Conservation (phyloP, 2,797 vertebrate species). For the Eospalax fontanierii region DNA sequence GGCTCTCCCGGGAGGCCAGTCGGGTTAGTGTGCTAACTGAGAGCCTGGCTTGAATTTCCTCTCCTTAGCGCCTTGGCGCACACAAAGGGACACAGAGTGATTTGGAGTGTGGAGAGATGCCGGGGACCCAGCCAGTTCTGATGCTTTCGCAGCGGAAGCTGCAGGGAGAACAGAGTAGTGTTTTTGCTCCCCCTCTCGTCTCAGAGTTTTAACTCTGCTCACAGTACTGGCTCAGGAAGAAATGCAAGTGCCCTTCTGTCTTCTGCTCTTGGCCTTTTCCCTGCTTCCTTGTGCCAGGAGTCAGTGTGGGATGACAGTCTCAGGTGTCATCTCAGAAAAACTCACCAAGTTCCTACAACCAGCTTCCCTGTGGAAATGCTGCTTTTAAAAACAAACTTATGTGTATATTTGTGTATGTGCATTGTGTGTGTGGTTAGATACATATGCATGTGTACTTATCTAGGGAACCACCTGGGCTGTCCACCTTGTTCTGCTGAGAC, state of each 20-base stretch:
- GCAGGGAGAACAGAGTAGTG: background rate
- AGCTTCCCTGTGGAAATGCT: background rate
- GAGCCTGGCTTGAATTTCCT: conserved; percentile 59
- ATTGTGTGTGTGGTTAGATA: background rate
- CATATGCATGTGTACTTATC: background rate
- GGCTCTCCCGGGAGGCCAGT: conserved; percentile 16
- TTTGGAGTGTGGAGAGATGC: background rate
- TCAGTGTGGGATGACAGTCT: background rate
- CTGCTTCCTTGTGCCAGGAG: background rate
- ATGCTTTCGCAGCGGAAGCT: background rate
- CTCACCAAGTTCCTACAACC: background rate
- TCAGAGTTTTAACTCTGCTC: conserved; percentile 12
- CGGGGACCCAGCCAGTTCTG: background rate
- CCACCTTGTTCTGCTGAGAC: background rate
- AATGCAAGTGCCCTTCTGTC: background rate
- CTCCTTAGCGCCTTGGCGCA: conserved; percentile 3
- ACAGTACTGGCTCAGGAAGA: background rate
- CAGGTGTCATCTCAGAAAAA: background rate
- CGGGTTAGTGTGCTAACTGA: background rate
- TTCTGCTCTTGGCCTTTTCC: background rate
- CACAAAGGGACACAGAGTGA: background rate
- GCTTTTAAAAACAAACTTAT: background rate
- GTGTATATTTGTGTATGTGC: background rate
- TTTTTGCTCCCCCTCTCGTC: background rate
- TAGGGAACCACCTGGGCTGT: background rate